Evolutionary conservation across 2,888 invertebrate genomes (phyloP).

Genomic region (Periphyllus acericola): DNA sequence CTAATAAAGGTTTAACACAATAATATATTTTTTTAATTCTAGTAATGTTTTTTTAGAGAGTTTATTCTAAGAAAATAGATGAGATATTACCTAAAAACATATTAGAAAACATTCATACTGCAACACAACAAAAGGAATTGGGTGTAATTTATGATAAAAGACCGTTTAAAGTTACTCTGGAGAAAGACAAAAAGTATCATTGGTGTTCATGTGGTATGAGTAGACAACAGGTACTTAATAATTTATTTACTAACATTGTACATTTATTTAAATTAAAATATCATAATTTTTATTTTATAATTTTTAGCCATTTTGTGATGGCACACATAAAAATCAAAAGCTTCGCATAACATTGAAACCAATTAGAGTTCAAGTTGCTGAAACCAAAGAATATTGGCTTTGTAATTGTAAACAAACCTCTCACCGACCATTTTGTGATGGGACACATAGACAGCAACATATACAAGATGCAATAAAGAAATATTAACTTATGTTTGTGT

Average conservation of each 20-base stretch:
- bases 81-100: constrained; percentile 74
- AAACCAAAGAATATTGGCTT: constrained; percentile 93
- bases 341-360: constrained; percentile 83
- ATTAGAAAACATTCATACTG: constrained; percentile 73
- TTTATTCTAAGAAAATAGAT: constrained; percentile 58
- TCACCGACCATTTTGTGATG: constrained; percentile 96
- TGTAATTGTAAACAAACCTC: constrained; percentile 97
- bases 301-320: constrained; percentile 90
- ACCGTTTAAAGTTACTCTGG: constrained; percentile 82
- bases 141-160: constrained; percentile 88
- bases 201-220: constrained; percentile 98
- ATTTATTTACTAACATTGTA: neutral
- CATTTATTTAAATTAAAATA: neutral
- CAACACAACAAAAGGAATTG: constrained; percentile 74
- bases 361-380: constrained; percentile 82
- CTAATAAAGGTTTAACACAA: too few species aligned
- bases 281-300: constrained; percentile 60
- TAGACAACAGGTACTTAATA: constrained; percentile 74
- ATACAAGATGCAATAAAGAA: constrained; percentile 69
- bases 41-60: constrained; percentile 37
- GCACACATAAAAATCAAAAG: constrained; percentile 82
- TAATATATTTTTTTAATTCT: neutral
- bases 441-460: constrained; percentile 83
- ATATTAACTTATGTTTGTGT: constrained; percentile 46
- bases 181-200: constrained; percentile 77